phyloP scores from a whole-genome alignment of 1,140 invertebrate genomes.

The Archegozetes longisetosus region DNA sequence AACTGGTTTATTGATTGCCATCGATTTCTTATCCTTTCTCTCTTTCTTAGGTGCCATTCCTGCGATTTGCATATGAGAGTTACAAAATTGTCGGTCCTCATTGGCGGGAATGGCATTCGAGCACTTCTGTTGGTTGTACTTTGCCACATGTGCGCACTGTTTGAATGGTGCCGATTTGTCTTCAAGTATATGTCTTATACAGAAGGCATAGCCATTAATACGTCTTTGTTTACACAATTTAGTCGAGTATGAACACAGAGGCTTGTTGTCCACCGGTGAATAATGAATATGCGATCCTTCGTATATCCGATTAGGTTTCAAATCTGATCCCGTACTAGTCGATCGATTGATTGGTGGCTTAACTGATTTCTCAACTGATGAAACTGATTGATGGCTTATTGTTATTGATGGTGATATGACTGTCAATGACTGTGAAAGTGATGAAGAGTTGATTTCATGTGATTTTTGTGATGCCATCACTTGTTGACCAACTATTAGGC shows the following conservation, averaged over 20 bases:
- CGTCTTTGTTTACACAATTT: conserved; percentile 36
- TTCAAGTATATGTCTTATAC: conserved; percentile 34
- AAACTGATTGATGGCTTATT: no score
- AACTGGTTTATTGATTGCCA: conserved; percentile 9
- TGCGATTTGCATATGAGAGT: conserved; percentile 39
- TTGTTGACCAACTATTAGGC: no score
- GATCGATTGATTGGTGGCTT: no score
- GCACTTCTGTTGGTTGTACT: conserved; percentile 32
- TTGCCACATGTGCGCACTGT: conserved; percentile 31
- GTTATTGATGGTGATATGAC: no score
- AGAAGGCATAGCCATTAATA: conserved; percentile 37
- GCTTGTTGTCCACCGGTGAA: conserved; percentile 34
- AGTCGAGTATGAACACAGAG: conserved; percentile 34
- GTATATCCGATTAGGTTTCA: no score
- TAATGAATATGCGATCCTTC: conserved; percentile 39
- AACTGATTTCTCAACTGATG: no score
- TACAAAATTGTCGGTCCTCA: conserved; percentile 35
- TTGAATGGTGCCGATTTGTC: conserved; percentile 31
- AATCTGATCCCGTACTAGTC: no score
- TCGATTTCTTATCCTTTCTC: conserved; percentile 35
- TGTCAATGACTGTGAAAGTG: no score
- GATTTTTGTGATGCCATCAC: no score
- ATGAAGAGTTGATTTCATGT: no score
- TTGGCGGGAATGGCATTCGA: conserved; percentile 33
- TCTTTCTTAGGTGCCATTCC: conserved; percentile 37